Base-by-base conservation (phyloP, 2,113 vertebrate species). In the Tangachromis dhanisi region DNA sequence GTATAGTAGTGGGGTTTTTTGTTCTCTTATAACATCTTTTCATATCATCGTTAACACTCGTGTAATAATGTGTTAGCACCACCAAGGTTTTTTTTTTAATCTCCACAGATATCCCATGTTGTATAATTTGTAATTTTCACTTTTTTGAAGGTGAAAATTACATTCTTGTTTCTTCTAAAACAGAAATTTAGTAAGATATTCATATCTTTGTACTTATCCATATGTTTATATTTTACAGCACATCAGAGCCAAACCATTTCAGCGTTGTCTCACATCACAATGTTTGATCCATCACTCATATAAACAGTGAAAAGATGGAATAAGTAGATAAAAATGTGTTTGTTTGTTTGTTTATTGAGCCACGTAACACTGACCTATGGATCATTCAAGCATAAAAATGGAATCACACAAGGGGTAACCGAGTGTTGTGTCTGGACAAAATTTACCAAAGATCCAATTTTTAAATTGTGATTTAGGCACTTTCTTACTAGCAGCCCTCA, bases 281-380 rank as follows among this genome's bases (percentile, higher is more conserved):
- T 40, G 14, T 11, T 38, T 17, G 55, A 81, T 31, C 29, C 33
- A 66, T 51, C 29, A 51, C 24, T 78, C 24, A 40, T 13, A 38
- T 38, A 13, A 33, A 38, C 33, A 51, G 11, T 40, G 10, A 63
- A 47, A 38, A 55, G 33, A 81, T 71, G 5, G n/a, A 71, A 71
- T 45, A 45, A 16, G 31, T 45, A 45, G 13, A 45, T 38, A 71
- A 71, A 68, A 71, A 71, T 42, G 35, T 42, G 35, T 71, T 45
- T 73, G 61, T 73, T 68, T 61, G 61, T 63, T 66, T 66, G 61
- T 66, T 66, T 40, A 24, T 68, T 71, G 35, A 42, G 63, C 8
- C 35, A 71, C 8, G 7, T 3, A 42, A 24, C 35, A 42, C n/a
- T 71, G n/a, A 16, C 38, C 66, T 71, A 71, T 42, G n/a, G 13